Evolutionary conservation across 2,797 vertebrate species (phyloP).

Genomic region (Acrossocheilus fasciatus): DNA sequence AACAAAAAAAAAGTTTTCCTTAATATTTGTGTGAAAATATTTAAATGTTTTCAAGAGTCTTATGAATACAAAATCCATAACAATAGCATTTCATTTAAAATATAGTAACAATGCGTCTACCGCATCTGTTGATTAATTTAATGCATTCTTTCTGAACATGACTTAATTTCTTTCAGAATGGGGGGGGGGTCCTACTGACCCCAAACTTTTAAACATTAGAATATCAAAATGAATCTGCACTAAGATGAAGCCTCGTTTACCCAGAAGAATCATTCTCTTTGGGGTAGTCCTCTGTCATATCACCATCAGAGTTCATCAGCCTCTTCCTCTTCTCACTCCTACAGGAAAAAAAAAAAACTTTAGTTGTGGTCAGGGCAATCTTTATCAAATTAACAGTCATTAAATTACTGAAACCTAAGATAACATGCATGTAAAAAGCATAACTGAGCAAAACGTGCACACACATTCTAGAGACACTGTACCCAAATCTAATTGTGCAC

Average conservation of each 20-base stretch:
- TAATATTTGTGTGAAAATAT: neutral
- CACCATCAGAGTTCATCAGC: constrained; percentile 82
- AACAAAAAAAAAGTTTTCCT: too few species aligned
- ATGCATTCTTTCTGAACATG: neutral
- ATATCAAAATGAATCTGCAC: neutral
- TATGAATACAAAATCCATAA: too few species aligned
- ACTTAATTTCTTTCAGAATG: neutral
- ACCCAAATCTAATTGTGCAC: constrained; percentile 15
- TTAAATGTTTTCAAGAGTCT: neutral
- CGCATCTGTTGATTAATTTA: neutral
- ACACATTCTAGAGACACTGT: neutral
- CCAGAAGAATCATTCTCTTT: constrained; percentile 99
- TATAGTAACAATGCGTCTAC: neutral
- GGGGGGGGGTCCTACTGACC: too few species aligned
- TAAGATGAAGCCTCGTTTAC: constrained; percentile 68
- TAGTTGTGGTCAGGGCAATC: neutral
- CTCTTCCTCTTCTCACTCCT: constrained; percentile 94
- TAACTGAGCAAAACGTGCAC: neutral
- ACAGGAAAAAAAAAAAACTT: constrained; percentile 26
- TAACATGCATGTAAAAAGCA: neutral
- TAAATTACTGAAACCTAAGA: neutral
- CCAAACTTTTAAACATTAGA: neutral
- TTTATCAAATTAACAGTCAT: neutral
- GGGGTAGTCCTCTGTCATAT: constrained; percentile 94
- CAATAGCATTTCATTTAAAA: neutral